Evolutionary conservation across 2,797 vertebrate genomes (phyloP).

Genomic region (Taeniopygia guttata): DNA sequence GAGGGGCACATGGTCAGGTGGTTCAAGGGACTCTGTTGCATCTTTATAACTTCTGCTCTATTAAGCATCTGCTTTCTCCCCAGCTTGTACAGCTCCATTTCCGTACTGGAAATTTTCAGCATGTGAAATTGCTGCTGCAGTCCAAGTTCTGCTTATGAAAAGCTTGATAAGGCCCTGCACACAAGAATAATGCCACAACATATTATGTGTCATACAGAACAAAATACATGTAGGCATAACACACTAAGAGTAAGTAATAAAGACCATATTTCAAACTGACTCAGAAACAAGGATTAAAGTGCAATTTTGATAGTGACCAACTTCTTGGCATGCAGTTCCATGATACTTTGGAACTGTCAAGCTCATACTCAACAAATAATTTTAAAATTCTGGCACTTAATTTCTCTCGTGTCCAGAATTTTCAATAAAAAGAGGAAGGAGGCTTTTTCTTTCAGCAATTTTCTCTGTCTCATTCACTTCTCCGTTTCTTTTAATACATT

Average conservation of each 20-base stretch:
- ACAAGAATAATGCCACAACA: background rate
- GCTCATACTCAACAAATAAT: background rate
- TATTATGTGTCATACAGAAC: background rate
- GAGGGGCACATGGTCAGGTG: background rate
- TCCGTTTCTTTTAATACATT: background rate
- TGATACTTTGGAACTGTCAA: background rate
- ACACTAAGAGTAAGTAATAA: background rate
- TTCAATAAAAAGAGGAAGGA: background rate
- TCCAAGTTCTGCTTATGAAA: background rate
- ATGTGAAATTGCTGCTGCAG: background rate
- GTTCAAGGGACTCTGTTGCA: background rate
- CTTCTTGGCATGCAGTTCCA: background rate
- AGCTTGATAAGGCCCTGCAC: background rate
- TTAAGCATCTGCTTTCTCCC: background rate
- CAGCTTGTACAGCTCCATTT: background rate
- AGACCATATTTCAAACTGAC: background rate
- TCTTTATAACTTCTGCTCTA: background rate
- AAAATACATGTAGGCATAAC: background rate
- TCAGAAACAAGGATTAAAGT: background rate
- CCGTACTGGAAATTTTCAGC: background rate
- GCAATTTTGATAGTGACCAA: background rate
- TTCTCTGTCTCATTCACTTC: background rate
- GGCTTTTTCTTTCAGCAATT: background rate
- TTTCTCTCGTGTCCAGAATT: background rate
- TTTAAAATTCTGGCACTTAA: background rate